Base-by-base conservation (phyloP, 2,888 invertebrate genomes). In the Himalopsyche kuldschensis region DNA sequence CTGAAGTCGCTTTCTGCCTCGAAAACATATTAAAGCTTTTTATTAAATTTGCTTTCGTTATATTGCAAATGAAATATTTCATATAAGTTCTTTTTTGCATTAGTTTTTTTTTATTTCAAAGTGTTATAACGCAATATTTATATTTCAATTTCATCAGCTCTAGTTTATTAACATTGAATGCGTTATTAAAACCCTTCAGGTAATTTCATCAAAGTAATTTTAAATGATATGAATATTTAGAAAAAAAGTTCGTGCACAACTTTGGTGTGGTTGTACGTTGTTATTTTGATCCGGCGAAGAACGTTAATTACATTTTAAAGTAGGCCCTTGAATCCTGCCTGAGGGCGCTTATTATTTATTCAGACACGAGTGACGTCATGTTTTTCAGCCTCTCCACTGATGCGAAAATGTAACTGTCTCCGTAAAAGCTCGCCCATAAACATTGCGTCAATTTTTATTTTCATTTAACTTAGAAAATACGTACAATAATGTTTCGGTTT, bases 221-320 rank as follows among this genome's bases (percentile, higher is more conserved):
- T 4, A 69, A 69, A 69, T 69, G 69, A 69, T 69, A 30, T 69
- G 69, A 69, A 69, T 69, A 69, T 69, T 69, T 30, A 69, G 1
- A 30, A 69, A 69, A 63, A 24, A 69, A 69, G 69, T 69, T 69
- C 27, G 11, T 69, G 27, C 69, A 3, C 27, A 30, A 69, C 30
- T 69, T 69, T 69, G 69, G 69, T 69, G 69, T 69, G 69, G 69
- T 30, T 69, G 24, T 27, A 69, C 69, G 69, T 69, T 69, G 69
- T 69, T 69, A 69, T 69, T 24, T 69, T 69, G 30, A 69, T 69
- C 69, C 27, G 69, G 11, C 30, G 63, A 69, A 69, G 69, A 69
- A 69, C 69, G 69, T 69, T 69, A 69, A 69, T 69, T 69, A 69
- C 69, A 69, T 69, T 69, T 69, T 69, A 69, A 69, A 69, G 69